Base-by-base conservation (phyloP, 2,797 vertebrate genomes). In the Coranthus polyacanthus region DNA sequence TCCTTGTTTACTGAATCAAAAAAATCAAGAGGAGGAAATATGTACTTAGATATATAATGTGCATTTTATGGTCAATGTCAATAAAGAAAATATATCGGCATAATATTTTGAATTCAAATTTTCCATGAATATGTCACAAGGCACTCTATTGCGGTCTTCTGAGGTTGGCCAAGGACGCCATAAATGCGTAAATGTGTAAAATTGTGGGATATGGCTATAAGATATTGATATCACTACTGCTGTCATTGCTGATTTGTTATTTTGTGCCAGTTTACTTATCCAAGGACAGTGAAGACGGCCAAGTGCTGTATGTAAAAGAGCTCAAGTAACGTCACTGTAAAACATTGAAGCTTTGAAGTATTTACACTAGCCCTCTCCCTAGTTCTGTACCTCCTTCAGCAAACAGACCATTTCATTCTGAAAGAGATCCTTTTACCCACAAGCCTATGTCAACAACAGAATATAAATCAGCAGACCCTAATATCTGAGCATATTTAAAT, bases 401-500 rank as follows among this genome's bases (percentile, higher is more conserved):
- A 44, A 20, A 44, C 11, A 52, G 17, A 20, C 9, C 24, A 16
- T 6, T 47, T 26, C 2, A 20, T 37, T 34, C 17, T 11, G 16
- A 6, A 8, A 20, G 34, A 3, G 6, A 37, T 6, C 26, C 16
- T 26, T 47, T 13, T n/a, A 50, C 29, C 46, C 47, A 16, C 50
- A 36, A 7, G 16, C 22, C 18, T 16, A n/a, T 21, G 12, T 43
- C 51, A 29, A 8, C 44, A 10, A 2, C 9, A 17, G 49, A 65
- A 61, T 71, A 15, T 42, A 44, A 67, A 62, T 59, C 20, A 37
- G 29, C 43, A 65, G 47, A n/a, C 38, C 2, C 18, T 45, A 22
- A 56, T 32, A 53, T 55, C 7, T n/a, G 49, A 44, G 12, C 59
- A 2, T 46, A 55, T 83, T 71, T 45, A 52, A 57, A 54, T 62